Evolutionary conservation across 1,140 invertebrate genomes (phyloP).

Genomic region (Drosophila chauvacae): DNA sequence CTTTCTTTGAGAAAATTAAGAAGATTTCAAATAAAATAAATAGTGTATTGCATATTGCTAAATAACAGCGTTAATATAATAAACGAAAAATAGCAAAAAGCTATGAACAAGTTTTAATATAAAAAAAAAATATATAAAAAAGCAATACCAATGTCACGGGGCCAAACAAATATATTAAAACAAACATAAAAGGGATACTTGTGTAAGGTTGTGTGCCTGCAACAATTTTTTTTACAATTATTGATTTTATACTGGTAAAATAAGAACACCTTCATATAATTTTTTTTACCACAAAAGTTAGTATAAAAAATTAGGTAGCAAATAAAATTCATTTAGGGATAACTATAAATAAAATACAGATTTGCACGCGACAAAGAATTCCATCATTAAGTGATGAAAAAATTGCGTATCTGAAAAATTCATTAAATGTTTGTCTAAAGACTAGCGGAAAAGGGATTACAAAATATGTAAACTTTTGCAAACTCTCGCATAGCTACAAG

Average conservation of each 20-base stretch:
- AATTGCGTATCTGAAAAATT: slow-evolving; percentile 1
- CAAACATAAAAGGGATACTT: not conserved
- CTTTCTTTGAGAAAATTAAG: too few relatives aligned
- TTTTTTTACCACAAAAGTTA: too few relatives aligned
- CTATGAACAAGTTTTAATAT: too few relatives aligned
- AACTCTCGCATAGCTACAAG: not conserved
- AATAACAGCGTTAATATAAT: too few relatives aligned
- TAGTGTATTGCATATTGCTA: too few relatives aligned
- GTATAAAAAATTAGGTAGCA: not conserved
- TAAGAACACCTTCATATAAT: not conserved
- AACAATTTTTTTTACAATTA: not conserved
- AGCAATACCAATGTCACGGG: too few relatives aligned
- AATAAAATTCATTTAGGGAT: not conserved
- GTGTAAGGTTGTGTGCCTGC: too few relatives aligned
- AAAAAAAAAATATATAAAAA: too few relatives aligned
- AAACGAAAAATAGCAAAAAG: too few relatives aligned
- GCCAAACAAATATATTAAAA: not conserved
- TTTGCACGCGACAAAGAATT: not conserved
- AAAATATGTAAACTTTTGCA: slow-evolving; percentile 5
- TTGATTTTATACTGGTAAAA: not conserved
- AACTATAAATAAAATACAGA: not conserved
- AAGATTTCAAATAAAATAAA: too few relatives aligned
- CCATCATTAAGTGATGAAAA: not conserved
- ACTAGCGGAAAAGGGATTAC: not conserved
- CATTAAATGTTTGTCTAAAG: not conserved